These are phyloP conservation scores for Streptopelia turtur DNA, from an alignment of 2,797 vertebrate genomes.

Conservation along the genomic window DNA sequence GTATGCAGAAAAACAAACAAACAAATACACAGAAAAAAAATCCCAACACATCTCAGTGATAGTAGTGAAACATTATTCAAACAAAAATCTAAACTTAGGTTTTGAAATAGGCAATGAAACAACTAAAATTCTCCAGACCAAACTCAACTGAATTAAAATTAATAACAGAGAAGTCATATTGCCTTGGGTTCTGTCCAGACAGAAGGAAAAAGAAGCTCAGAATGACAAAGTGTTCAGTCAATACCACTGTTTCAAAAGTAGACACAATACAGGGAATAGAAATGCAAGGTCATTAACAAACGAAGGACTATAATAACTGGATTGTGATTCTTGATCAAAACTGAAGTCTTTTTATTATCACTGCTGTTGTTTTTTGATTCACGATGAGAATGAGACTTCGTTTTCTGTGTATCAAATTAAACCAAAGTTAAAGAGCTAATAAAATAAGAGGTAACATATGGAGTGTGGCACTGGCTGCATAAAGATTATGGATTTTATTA, in stretches of 20 bases:
- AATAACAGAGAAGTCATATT: not conserved
- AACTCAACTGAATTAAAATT: not conserved
- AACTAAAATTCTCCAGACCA: not conserved
- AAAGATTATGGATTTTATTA: conserved; percentile 65
- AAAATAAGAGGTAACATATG: conserved; percentile 57
- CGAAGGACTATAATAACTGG: not conserved
- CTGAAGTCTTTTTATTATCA: not conserved
- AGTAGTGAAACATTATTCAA: not conserved
- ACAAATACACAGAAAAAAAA: too few relatives aligned
- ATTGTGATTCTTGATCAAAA: conserved; percentile 50
- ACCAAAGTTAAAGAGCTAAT: conserved; percentile 27
- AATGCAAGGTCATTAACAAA: not conserved
- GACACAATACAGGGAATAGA: not conserved
- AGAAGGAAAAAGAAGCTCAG: not conserved
- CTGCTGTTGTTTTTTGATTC: conserved; percentile 21
- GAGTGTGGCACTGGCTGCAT: conserved; percentile 36
- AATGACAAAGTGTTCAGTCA: not conserved
- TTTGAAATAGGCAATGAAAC: not conserved
- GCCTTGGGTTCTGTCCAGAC: not conserved
- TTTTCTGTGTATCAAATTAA: conserved; percentile 31
- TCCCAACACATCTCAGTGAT: not conserved
- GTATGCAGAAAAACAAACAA: fast-evolving
- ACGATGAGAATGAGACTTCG: conserved; percentile 5
- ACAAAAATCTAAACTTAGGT: not conserved
- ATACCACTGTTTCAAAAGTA: not conserved